Evolutionary conservation across 2,797 vertebrate genomes (phyloP).

Genomic region (Mustela erminea): DNA sequence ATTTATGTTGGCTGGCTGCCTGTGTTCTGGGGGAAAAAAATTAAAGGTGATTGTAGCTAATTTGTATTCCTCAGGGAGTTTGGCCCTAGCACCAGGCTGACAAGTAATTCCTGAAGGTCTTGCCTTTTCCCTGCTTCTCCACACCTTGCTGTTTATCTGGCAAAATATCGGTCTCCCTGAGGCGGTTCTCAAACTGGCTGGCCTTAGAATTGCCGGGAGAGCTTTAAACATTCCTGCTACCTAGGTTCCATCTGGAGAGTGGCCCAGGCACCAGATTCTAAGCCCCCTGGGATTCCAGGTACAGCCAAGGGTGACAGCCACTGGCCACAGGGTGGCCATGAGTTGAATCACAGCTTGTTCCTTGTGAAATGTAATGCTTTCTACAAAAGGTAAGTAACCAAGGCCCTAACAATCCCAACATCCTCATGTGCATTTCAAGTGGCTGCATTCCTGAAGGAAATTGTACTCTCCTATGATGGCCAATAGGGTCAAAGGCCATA

Average conservation of each 20-base stretch:
- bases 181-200: background rate
- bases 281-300: background rate
- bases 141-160: background rate
- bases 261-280: background rate
- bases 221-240: background rate
- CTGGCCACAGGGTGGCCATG: background rate
- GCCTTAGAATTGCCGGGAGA: background rate
- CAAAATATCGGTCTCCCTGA: background rate
- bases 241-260: background rate
- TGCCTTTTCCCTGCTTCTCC: background rate
- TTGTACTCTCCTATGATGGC: background rate
- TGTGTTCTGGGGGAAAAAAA: background rate
- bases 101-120: background rate
- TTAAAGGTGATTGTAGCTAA: background rate
- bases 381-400: background rate
- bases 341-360: background rate
- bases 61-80: background rate
- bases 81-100: background rate
- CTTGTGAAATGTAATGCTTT: background rate
- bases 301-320: background rate
- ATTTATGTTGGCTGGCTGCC: slow-evolving; percentile 60
- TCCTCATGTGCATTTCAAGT: background rate
- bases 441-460: background rate
- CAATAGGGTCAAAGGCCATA: background rate
- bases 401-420: background rate